Base-by-base conservation (phyloP, 2,113 vertebrate species). In the Rhea americana region DNA sequence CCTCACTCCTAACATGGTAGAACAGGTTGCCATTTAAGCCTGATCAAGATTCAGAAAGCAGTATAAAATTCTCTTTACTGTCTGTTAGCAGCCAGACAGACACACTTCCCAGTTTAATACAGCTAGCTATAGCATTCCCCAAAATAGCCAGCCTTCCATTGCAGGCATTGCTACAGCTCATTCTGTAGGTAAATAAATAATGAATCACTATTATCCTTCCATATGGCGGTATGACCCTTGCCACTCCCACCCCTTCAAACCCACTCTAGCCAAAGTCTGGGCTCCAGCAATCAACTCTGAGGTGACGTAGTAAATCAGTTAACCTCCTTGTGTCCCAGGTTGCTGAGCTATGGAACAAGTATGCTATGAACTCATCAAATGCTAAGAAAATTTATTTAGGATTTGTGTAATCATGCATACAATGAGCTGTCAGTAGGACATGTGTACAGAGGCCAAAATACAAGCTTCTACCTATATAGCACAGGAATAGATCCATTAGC, bases 271-370 rank as follows among this genome's bases (percentile, higher is more conserved):
- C 22, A 48, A 14, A 61, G 50, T 39, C 67, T 81, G 51, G 32
- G 55, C 32, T 85, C 43, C 59, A 87, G 37, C 41, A 39, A 20
- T 67, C 10, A 0, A 0, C 13, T 85, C 48, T 66, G 43, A 53
- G 70, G 28, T 53, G 32, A 53, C 41, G 37, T 10, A 5, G 16
- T 68, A 85, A 77, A 51, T 58, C n/a, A 77, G 41, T 89, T 85
- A 63, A 75, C 7, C 7, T 67, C 30, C 35, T 12, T 18, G 13
- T 1, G 16, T 39, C 28, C 28, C 0, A 1, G 6, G 4, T 4
- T 80, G 72, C 66, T 87, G 66, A 80, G 37, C 50, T 80, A 41
- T 82, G 72, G 21, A 14, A 56, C 28, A 55, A 45, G 7, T 58
- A 65, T 39, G 30, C 39, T 71, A 25, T 20, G 65, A 67, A 74